Evolutionary conservation across 2,888 invertebrate genomes (phyloP), one percentile per base, ranked within the genome.

Genomic region (Augochlorella aurata): DNA sequence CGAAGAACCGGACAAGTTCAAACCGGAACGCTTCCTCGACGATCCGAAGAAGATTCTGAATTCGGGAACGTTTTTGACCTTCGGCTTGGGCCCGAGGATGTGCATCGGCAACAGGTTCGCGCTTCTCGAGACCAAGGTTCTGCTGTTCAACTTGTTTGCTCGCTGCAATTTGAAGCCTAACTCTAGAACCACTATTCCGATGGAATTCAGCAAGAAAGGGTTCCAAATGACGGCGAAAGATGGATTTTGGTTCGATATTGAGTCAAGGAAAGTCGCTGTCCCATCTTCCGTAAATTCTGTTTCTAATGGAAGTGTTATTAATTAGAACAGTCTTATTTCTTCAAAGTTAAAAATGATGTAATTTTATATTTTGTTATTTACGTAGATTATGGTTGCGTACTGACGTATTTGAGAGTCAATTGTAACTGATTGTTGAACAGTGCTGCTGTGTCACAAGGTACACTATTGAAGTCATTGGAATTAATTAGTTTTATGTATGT

Each of bases 1-100:
- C 81, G 84, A 92, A 0, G 89, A 94, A n/a, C 94, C 94, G 0
- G 88, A 92, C 0, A 90, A 89, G 54, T 94, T 94, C 77, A 87
- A 93, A 76, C 94, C 94, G 0, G 93, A 94, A 1, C 89, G 94
- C 12, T 94, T 94, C 77, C 58, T 79, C 9, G 66, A 61, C 0
- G 79, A 88, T 5, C 52, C 72, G 0, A 89, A 82, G 21, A 84
- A 84, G 89, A 93, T 54, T 18, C 0, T 89, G 2, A 90, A 90
- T 45, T 90, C 91, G 0, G 88, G 82, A 7, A 87, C 90, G 0
- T 94, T 89, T 73, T 24, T 93, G 7, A 93, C 94, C 0, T 94
- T 94, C 80, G 94, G 94, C 0, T 18, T 87, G 5, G 94, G 94
- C 7, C 93, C 93, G 0, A 88, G 93, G 50, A 91, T 90, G 82